Percentiles rank a stretch among this genome's conserved stretches.
Conservation (phyloP, 2,113 vertebrate genomes). For the Vidua chalybeata region DNA sequence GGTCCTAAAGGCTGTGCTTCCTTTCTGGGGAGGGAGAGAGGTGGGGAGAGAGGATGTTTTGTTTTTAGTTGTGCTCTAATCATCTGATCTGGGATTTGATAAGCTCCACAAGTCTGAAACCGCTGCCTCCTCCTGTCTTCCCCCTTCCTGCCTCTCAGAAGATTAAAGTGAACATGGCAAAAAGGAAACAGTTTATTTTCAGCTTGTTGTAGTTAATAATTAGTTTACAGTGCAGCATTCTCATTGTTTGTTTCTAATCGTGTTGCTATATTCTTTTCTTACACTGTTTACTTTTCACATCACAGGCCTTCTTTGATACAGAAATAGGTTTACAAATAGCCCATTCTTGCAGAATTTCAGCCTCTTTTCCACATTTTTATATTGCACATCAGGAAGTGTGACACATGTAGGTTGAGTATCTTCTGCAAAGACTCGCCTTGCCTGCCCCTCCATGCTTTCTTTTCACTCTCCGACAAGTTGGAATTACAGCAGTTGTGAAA, state of each 20-base stretch:
- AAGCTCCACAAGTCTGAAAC: conserved; percentile 25
- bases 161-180: conserved; percentile 31
- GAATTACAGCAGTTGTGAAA: neutral
- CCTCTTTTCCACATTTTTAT: neutral
- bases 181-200: conserved; percentile 53
- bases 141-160: conserved; percentile 25
- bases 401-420: neutral
- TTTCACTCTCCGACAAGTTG: neutral
- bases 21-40: conserved; percentile 31
- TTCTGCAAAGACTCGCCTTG: neutral
- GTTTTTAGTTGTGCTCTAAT: conserved; percentile 22
- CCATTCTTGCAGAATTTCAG: neutral
- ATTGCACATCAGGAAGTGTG: neutral
- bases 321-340: neutral
- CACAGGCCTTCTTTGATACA: neutral
- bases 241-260: neutral
- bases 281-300: neutral
- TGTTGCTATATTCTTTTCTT: neutral
- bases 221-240: neutral
- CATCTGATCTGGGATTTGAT: conserved; percentile 54
- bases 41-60: conserved; percentile 54
- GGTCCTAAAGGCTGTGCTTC: conserved; percentile 31
- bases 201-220: conserved; percentile 17
- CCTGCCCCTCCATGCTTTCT: neutral
- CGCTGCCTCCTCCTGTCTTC: conserved; percentile 24